Conservation (phyloP, 2,113 vertebrate genomes). For the Limanda limanda region DNA sequence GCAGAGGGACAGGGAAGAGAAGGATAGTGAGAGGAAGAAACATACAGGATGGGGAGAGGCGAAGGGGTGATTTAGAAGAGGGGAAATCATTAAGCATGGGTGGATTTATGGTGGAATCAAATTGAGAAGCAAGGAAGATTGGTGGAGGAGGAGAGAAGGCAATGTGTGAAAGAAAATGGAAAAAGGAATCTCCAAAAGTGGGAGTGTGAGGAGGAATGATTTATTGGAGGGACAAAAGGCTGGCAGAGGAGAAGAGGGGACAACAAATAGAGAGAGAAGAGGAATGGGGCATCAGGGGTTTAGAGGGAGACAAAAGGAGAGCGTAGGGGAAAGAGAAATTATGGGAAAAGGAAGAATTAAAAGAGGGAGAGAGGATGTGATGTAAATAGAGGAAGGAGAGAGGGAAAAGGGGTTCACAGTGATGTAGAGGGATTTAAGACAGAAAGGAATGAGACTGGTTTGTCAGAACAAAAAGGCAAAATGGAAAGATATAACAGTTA, state of each 20-base stretch:
- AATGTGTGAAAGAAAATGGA: not conserved
- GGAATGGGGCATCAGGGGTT: not conserved
- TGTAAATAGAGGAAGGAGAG: conserved; percentile 11
- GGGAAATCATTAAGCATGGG: not conserved
- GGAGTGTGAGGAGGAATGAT: conserved; percentile 14
- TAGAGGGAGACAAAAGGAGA: conserved; percentile 11
- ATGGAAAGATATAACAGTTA: not conserved
- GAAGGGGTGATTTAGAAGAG: not conserved
- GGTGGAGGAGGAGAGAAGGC: not conserved
- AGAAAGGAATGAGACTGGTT: not conserved
- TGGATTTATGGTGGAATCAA: conserved; percentile 23
- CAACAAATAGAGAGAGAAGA: not conserved
- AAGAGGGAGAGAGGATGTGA: conserved; percentile 1
- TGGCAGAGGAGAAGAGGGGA: not conserved
- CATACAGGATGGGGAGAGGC: not conserved
- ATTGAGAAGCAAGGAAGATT: not conserved
- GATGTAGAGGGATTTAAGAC: conserved; percentile 4
- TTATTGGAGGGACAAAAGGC: conserved; percentile 9
- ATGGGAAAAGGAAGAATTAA: not conserved
- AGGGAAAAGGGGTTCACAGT: not conserved
- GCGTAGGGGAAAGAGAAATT: not conserved
- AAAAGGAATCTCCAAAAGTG: not conserved
- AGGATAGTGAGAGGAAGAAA: not conserved
- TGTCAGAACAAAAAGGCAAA: not conserved
- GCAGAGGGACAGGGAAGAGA: not conserved